phyloP scores from a whole-genome alignment of 1,140 invertebrate genomes.

The Drosophila santomea region DNA sequence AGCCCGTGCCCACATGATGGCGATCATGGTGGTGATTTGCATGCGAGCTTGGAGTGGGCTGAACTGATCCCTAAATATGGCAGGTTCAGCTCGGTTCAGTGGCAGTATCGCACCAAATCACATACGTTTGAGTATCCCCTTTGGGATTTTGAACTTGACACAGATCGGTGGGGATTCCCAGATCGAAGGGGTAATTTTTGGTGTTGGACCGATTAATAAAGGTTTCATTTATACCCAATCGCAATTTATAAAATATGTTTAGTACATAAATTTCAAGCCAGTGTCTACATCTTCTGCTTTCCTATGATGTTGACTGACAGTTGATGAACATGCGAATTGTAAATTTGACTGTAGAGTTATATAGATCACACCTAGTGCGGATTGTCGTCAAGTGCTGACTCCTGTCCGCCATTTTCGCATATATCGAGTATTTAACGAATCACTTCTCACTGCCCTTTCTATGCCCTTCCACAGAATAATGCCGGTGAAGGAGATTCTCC shows the following conservation, averaged over 20 bases:
- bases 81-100: slow-evolving; percentile 24
- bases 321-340: slow-evolving; percentile 4
- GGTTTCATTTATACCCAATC: too few relatives aligned
- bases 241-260: background rate
- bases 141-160: slow-evolving; percentile 60
- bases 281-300: background rate
- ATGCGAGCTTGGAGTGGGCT: slow-evolving; percentile 40
- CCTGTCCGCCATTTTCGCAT: slow-evolving; percentile 4
- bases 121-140: slow-evolving; percentile 19
- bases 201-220: background rate
- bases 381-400: slow-evolving; percentile 28
- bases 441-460: slow-evolving; percentile 31
- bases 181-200: background rate
- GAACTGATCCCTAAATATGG: slow-evolving; percentile 49
- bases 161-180: slow-evolving; percentile 1
- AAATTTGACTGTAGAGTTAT: slow-evolving; percentile 19
- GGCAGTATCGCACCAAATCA: slow-evolving; percentile 18
- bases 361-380: slow-evolving; percentile 27
- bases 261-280: too few relatives aligned
- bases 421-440: slow-evolving; percentile 23
- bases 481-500: slow-evolving; percentile 90
- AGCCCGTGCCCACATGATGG: slow-evolving; percentile 29
- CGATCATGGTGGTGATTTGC: slow-evolving; percentile 34
- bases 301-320: background rate
- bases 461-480: slow-evolving; percentile 77